Evolutionary conservation across 2,888 invertebrate species (phyloP), one percentile per base, ranked within the genome.

Genomic region (Cerceris ruficornis): DNA sequence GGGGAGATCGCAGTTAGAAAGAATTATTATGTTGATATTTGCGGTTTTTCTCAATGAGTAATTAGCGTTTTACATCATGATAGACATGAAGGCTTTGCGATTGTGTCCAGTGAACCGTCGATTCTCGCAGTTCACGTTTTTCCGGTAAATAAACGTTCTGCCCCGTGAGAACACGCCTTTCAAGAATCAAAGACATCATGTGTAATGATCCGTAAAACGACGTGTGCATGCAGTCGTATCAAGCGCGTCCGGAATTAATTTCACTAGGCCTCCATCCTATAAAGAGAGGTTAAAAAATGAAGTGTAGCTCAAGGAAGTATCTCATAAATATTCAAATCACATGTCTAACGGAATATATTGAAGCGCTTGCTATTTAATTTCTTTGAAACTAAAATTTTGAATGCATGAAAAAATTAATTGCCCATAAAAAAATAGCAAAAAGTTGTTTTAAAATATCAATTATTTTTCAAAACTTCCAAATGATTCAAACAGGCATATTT

Each of bases 131-230:
- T 49, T 15, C 8, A 14, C 39, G 42, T 50, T 59, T 73, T 83
- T 77, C 70, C 71, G 72, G 64, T 62, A 64, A 14, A 54, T 55
- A 54, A 65, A 49, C 50, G 17, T 75, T 64, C 58, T 39, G 59
- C 72, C 66, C 61, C 75, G 71, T 81, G 76, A 72, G 76, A 72
- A 74, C 67, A 46, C 78, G 73, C 75, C 78, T 80, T 72, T 66
- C 43, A 54, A 43, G 50, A 77, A 77, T 77, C 39, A 42, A 72
- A 79, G 74, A 79, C 77, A 76, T n/a, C 66, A 13, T 46, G 49
- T 58, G 64, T 78, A 86, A 87, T 86, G 83, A 64, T 73, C 78
- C 78, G 41, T 80, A 69, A 67, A 81, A 79, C 72, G 57, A 46
- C 66, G 69, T 58, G 59, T 77, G 69, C 60, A n/a, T 55, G 57